These are phyloP conservation scores for Harpegnathos saltator DNA, from an alignment of 1,140 invertebrate genomes.

Conservation along the genomic window DNA sequence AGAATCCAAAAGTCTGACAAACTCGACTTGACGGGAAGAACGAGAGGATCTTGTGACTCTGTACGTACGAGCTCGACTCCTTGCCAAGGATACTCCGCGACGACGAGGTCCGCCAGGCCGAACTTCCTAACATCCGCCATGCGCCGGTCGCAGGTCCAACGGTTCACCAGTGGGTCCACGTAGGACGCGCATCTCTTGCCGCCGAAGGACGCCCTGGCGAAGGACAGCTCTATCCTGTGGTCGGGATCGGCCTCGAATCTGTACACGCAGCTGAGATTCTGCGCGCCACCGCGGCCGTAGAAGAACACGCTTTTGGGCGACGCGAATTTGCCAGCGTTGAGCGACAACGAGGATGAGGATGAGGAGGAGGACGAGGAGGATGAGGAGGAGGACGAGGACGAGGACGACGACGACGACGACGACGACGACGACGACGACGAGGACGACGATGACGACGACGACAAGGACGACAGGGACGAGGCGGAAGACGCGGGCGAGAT, in stretches of 20 bases:
- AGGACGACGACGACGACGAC: slow-evolving; percentile 76
- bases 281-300: slow-evolving; percentile 92
- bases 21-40: no score
- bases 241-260: slow-evolving; percentile 90
- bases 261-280: slow-evolving; percentile 91
- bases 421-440: slow-evolving; percentile 68
- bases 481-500: slow-evolving; percentile 71
- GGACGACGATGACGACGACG: slow-evolving; percentile 75
- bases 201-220: slow-evolving; percentile 89
- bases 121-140: slow-evolving; percentile 71
- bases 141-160: slow-evolving; percentile 88
- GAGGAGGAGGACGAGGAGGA: slow-evolving; percentile 74
- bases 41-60: background rate
- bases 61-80: slow-evolving; percentile 87
- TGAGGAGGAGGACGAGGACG: slow-evolving; percentile 76
- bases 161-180: slow-evolving; percentile 88
- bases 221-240: slow-evolving; percentile 89
- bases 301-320: slow-evolving; percentile 93
- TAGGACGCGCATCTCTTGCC: slow-evolving; percentile 89
- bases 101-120: slow-evolving; percentile 89
- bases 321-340: slow-evolving; percentile 88
- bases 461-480: slow-evolving; percentile 74
- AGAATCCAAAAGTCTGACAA: no score
- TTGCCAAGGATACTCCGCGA: slow-evolving; percentile 91
- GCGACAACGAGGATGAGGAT: no score